Evolutionary conservation across 1,140 invertebrate species (phyloP).

Genomic region (Penaeus chinensis): DNA sequence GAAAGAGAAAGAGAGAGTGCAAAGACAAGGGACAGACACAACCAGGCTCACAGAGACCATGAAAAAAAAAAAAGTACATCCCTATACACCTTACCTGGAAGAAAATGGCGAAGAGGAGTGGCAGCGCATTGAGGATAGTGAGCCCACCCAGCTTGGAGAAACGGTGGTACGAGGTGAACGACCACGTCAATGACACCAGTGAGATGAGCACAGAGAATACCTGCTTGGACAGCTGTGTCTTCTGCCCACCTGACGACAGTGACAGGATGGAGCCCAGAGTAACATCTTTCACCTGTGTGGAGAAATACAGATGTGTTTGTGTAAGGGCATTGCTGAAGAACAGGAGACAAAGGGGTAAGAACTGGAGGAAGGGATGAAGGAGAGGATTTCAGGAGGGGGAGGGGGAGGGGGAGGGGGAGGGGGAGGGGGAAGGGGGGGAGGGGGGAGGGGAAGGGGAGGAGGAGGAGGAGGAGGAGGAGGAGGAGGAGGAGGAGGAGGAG

Average conservation of each 20-base stretch:
- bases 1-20: no score
- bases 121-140: constrained; percentile 62
- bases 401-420: no score
- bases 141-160: constrained; percentile 64
- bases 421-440: no score
- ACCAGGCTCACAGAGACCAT: background rate
- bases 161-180: constrained; percentile 64
- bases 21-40: background rate
- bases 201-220: constrained; percentile 64
- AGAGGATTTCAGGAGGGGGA: no score
- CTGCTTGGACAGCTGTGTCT: constrained; percentile 62
- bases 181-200: constrained; percentile 63
- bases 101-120: constrained; percentile 63
- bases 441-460: background rate
- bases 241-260: constrained; percentile 52
- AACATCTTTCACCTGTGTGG: constrained; percentile 57
- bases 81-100: constrained; percentile 54
- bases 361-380: no score
- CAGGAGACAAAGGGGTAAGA: no score
- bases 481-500: no score
- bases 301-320: background rate
- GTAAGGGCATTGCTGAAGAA: no score
- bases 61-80: background rate
- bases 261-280: constrained; percentile 61
- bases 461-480: background rate